phyloP scores from a whole-genome alignment of 2,113 vertebrate species.

The Carassius carassius region DNA sequence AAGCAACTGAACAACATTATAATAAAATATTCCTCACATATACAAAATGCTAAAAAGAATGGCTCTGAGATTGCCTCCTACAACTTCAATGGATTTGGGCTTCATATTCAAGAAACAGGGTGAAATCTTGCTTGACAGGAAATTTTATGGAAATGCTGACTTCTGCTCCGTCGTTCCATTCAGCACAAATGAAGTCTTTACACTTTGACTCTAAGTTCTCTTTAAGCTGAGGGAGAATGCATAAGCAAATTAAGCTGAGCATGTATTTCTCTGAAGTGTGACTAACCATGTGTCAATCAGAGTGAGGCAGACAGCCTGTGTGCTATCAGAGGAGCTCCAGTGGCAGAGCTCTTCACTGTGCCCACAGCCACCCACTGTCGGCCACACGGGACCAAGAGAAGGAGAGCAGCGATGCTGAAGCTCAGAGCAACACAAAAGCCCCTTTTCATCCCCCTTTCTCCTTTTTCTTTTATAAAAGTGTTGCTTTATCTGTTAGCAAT shows the following conservation, averaged over 20 bases:
- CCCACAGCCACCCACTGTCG: constrained; percentile 22
- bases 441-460: constrained; percentile 19
- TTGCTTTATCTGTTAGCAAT: constrained; percentile 27
- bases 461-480: constrained; percentile 14
- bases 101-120: constrained; percentile 22
- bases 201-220: constrained; percentile 34
- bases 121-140: constrained; percentile 26
- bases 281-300: constrained; percentile 46
- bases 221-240: constrained; percentile 41
- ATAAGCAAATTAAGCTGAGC: constrained; percentile 54
- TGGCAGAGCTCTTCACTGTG: constrained; percentile 6
- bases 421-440: constrained; percentile 27
- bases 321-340: constrained; percentile 27
- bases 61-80: not conserved
- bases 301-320: constrained; percentile 8
- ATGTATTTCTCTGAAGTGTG: constrained; percentile 55
- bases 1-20: too few species aligned
- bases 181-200: constrained; percentile 44
- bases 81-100: not conserved
- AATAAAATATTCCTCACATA: not conserved
- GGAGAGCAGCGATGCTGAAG: not conserved
- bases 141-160: constrained; percentile 30
- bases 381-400: constrained; percentile 59
- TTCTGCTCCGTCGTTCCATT: constrained; percentile 27
- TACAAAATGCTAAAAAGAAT: not conserved